phyloP scores from a whole-genome alignment of 2,888 invertebrate genomes.

The Diplazon laetatorius region DNA sequence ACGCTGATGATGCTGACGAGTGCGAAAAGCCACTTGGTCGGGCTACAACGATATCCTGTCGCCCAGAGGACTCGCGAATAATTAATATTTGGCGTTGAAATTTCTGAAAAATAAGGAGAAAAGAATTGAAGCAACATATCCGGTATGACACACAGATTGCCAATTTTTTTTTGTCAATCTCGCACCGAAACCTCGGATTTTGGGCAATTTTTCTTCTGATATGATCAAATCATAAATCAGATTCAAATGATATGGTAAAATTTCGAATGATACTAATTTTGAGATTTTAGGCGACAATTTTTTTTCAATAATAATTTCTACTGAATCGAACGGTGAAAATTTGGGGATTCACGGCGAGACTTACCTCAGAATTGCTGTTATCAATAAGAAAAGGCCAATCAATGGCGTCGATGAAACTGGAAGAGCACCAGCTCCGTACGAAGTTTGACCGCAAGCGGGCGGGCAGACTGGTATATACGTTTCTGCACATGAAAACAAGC shows the following conservation, averaged over 20 bases:
- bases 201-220: too few species aligned
- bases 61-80: slow-evolving; percentile 86
- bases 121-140: slow-evolving; percentile 37
- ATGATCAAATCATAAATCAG: too few species aligned
- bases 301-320: too few species aligned
- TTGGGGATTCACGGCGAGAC: slow-evolving; percentile 55
- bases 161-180: not conserved
- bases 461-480: slow-evolving; percentile 96
- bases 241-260: too few species aligned
- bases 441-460: slow-evolving; percentile 92
- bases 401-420: slow-evolving; percentile 82
- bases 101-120: slow-evolving; percentile 84
- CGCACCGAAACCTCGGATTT: too few species aligned
- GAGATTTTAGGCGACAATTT: too few species aligned
- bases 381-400: slow-evolving; percentile 83
- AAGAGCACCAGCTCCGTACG: slow-evolving; percentile 85
- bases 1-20: slow-evolving; percentile 65
- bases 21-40: slow-evolving; percentile 75
- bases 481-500: slow-evolving; percentile 85
- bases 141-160: not conserved
- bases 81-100: slow-evolving; percentile 89
- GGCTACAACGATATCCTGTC: slow-evolving; percentile 74
- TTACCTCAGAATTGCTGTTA: slow-evolving; percentile 83
- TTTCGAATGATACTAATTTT: too few species aligned
- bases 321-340: too few species aligned